Evolutionary conservation across 37 sponge, comb jelly and placozoan species (phyloP).

Genomic region (Diacarnus erythraeanus): DNA sequence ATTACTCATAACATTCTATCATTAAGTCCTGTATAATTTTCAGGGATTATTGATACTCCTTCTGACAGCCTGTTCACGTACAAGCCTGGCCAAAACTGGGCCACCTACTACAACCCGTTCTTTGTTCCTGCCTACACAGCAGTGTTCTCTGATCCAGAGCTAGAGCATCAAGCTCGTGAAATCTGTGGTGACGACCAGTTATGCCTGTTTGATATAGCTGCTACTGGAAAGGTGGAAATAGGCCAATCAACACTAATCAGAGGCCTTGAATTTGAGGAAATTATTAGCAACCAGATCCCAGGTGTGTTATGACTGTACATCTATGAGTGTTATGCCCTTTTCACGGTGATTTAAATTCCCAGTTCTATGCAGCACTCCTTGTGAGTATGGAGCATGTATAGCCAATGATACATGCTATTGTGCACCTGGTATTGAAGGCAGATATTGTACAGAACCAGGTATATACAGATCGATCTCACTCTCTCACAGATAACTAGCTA

Average conservation of each 20-base stretch:
- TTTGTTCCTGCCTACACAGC: slow-evolving; percentile 25
- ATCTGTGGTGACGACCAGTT: slow-evolving; percentile 34
- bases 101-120: slow-evolving; percentile 22
- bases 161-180: slow-evolving; percentile 10
- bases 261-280: slow-evolving; percentile 15
- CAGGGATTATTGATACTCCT: slow-evolving; percentile 49
- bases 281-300: slow-evolving; percentile 16
- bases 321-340: too few species aligned
- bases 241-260: slow-evolving; percentile 15
- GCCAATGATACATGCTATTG: slow-evolving; percentile 55
- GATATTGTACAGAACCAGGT: not conserved
- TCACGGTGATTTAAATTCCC: not conserved
- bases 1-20: too few species aligned
- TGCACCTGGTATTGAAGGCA: slow-evolving; percentile 44
- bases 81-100: slow-evolving; percentile 27
- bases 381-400: slow-evolving; percentile 68
- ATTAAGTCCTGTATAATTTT: too few species aligned
- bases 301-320: not conserved
- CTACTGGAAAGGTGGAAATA: slow-evolving; percentile 36
- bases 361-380: slow-evolving; percentile 69
- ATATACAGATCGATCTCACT: too few species aligned
- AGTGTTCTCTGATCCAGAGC: slow-evolving; percentile 18
- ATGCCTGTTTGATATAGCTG: slow-evolving; percentile 50
- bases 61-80: slow-evolving; percentile 48
- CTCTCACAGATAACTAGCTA: not conserved